Base-by-base conservation (phyloP, 2,797 vertebrate genomes). In the Myotis vivesi region DNA sequence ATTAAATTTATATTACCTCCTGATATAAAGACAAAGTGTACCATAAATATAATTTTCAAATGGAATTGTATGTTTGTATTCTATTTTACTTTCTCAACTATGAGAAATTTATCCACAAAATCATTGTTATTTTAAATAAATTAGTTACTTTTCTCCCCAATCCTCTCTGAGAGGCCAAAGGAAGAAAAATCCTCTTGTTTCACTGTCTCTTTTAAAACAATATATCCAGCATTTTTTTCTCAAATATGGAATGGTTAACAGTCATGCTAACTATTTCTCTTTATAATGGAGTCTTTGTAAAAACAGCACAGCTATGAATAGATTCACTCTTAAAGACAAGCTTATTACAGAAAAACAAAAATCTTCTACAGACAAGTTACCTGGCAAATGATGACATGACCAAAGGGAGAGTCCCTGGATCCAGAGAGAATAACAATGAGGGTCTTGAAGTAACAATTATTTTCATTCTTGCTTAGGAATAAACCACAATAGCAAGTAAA, bases 401-500 rank as follows among this genome's bases (percentile, higher is more conserved):
- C 91, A 73, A 96, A 93, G 83, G 76, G 55, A 59, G 38, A 73
- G 38, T 38, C 64, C 72, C 23, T 72, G 68, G 13, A 46, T 57
- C 19, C 55, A 76, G 72, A 86, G 5, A 89, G 19, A 80, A 80
- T 66, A 91, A 71, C 46, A 86, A 77, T 68, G 57, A 51, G 72
- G 9, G 8, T 72, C 57, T 83, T 71, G 72, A 95, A 82, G 46
- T 53, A 87, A 36, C 49, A 71, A 33, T 15, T 59, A 75, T 66
- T 87, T 92, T 83, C 71, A 72, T 93, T 87, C 72, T 79, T 84
- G 16, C 25, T 94, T 73, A 85, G 19, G n/a, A 77, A 87, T 94
- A 91, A 94, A 33, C 6, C 19, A 38, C 20, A 81, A 41, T 8
- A 75, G 20, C 44, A 89, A 89, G 76, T 79, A 75, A 91, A 87